Evolutionary conservation across 2,113 vertebrate genomes (phyloP), one percentile per base, ranked within the genome.

Genomic region (Crocuta crocuta): DNA sequence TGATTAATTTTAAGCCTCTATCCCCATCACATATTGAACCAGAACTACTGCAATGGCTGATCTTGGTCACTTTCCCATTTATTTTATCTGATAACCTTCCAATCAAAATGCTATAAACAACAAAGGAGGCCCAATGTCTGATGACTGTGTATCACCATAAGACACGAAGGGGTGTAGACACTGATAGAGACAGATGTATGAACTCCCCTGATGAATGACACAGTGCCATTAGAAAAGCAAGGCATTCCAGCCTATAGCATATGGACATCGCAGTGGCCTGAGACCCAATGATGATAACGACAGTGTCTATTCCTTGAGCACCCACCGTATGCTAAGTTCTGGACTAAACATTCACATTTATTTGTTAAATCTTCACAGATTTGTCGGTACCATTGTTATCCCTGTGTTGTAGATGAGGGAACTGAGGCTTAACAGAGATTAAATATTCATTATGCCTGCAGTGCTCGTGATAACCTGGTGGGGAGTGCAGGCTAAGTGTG

Each of bases 1-100:
- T 39, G 71, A 94, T 78, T 97, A 66, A 61, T 74, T 96, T 96
- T 65, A 94, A 97, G 43, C 55, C 74, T 81, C 50, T 12, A 8
- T 92, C 5, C n/a, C 65, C 61, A 91, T 89, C 61, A 90, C 39
- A 70, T 85, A 85, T 28, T 96, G 87, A 96, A 78, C 65, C 31
- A 78, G 81, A 93, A 66, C 7, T 68, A 23, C 66, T 89, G 24
- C 53, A 24, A 39, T 89, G 87, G 58, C 65, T 92, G 33, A 87
- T 92, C n/a, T 78, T 76, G 45, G 63, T 88, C 39, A 78, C 85
- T 95, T 76, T 74, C 43, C 21, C 82, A 71, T 95, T 97, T 92
- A 94, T 95, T 87, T 80, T 68, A 88, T 48, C 65, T 91, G 50
- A 63, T 95, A 68, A 78, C 1, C 4, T 10, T 74, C 39, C 45